Evolutionary conservation across 1,140 invertebrate genomes (phyloP), one percentile per base, ranked within the genome.

Genomic region (Megalopta genalis): DNA sequence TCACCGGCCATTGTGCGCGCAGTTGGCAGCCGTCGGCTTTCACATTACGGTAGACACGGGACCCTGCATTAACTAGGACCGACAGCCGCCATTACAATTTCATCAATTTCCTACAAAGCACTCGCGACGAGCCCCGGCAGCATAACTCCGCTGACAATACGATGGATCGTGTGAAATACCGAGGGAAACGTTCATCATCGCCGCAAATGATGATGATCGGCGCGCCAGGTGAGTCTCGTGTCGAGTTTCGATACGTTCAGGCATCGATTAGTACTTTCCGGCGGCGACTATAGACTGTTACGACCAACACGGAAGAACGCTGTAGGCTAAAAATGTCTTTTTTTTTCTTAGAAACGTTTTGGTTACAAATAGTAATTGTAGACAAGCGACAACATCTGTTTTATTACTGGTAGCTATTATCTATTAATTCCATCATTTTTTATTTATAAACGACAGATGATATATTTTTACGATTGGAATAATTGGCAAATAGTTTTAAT

Each of bases 181-280:
- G 21, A 37, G 49, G 18, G 21, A 16, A 57, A 6, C 46, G 71
- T 74, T 42, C 27, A 37, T 74, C 62, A 39, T 74, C 57, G 64
- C n/a, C 5, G 37, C 64, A 46, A 66, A 42, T 23, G 46, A 32
- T n/a, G 8, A n/a, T n/a, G 21, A n/a, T 21, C 21, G n/a, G 7
- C 5, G 54, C 21, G 18, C 54, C 46, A 1, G 6, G 14, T 5
- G n/a, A 74, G 16, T 10, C 46, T 57, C 39, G 5, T 0, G 23
- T 67, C 32, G 18, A 2, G 18, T 27, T 21, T 54, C 32, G 23
- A 39, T 16, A 39, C n/a, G 32, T 23, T 75, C 63, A 23, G 18
- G 12, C 52, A 32, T 75, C 64, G 73, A 68, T 57, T 68, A 67
- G 27, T 27, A 37, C 49, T 25, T 68, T 68, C 49, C 46, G 52